phyloP scores from a whole-genome alignment of 1,140 invertebrate species.

The Archivesica marissinica region DNA sequence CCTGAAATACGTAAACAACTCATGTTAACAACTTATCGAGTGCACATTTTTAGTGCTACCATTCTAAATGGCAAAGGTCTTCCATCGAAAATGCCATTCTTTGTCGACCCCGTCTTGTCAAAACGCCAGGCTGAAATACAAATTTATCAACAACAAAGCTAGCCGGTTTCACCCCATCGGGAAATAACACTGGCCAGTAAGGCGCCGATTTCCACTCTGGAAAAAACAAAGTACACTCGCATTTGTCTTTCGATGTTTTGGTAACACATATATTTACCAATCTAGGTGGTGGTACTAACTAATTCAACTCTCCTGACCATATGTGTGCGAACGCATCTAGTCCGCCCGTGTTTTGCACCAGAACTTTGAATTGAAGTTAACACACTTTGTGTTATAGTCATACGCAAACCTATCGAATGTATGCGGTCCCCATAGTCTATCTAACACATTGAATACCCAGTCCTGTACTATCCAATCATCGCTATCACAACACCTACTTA shows the following conservation, averaged over 20 bases:
- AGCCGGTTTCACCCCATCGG: neutral
- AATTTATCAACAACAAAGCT: neutral
- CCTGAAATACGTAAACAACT: conserved; percentile 1
- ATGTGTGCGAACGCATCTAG: neutral
- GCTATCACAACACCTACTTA: neutral
- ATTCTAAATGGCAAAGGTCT: too few relatives aligned
- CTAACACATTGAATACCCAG: neutral
- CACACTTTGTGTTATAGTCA: conserved; percentile 33
- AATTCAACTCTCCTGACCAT: conserved; percentile 1
- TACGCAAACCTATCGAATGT: neutral
- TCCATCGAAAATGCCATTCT: conserved; percentile 45
- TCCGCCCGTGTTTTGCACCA: conserved; percentile 7
- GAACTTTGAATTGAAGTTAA: neutral
- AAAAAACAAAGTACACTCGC: neutral
- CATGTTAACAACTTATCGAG: too few relatives aligned
- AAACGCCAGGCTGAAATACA: neutral
- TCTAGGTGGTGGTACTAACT: neutral
- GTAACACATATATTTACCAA: neutral
- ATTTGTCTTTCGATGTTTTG: neutral
- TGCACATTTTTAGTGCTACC: neutral
- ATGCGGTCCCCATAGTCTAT: conserved; percentile 4
- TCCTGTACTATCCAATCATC: neutral
- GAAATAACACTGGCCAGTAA: neutral
- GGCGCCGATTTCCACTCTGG: neutral
- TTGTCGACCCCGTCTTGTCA: neutral